Evolutionary conservation across 1,140 invertebrate genomes (phyloP).

Genomic region (Bombus fervidus): DNA sequence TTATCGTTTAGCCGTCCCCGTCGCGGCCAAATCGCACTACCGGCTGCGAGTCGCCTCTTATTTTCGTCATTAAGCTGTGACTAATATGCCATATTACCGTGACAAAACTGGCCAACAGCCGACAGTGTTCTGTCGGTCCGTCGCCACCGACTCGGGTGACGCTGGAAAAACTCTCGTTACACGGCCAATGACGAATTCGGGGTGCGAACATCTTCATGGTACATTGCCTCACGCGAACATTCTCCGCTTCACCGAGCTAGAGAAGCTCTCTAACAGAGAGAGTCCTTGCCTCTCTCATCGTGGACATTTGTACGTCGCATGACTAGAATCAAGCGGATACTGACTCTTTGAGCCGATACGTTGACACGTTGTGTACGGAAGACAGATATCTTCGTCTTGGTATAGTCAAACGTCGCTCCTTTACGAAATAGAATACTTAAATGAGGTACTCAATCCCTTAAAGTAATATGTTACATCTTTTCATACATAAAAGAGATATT

Average conservation of each 20-base stretch:
- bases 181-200: conserved; percentile 30
- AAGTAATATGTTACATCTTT: not conserved
- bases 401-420: not conserved
- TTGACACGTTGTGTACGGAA: not conserved
- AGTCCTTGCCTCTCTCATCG: not conserved
- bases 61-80: conserved; percentile 68
- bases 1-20: conserved; percentile 60
- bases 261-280: not conserved
- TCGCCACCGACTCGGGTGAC: not conserved
- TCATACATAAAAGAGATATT: not conserved
- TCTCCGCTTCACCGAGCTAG: not conserved
- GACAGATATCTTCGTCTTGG: not conserved
- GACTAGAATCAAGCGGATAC: not conserved
- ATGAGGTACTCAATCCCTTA: not conserved
- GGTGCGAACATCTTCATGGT: conserved; percentile 53
- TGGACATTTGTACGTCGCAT: conserved; percentile 1
- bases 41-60: conserved; percentile 49
- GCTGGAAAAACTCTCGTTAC: conserved; percentile 53
- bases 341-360: not conserved
- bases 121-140: not conserved
- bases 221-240: not conserved
- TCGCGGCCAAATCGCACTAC: conserved; percentile 55
- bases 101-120: conserved; percentile 46
- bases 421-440: not conserved
- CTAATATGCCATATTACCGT: conserved; percentile 65